A percentile compares a stretch with the other conserved stretches of the same genome.
phyloP scores from a whole-genome alignment of 2,888 invertebrate genomes.

The Isoperla grammatica region DNA sequence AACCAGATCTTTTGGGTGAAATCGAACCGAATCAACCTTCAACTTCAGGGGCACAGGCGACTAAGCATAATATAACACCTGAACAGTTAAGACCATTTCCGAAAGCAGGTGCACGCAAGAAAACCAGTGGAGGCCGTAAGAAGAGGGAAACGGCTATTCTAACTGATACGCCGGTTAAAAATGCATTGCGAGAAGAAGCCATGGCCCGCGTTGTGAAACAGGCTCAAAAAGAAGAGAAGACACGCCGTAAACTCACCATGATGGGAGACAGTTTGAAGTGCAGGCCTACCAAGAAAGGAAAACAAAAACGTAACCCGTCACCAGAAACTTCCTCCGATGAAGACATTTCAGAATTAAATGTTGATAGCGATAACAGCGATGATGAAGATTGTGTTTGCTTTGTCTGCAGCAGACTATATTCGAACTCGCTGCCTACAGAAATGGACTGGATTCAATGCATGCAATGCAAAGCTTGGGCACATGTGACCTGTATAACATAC shows the following conservation, averaged over 20 bases:
- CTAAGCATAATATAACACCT: neutral
- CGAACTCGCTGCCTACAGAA: neutral
- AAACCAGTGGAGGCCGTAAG: neutral
- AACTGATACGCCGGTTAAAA: slow-evolving; percentile 16
- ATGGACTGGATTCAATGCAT: neutral
- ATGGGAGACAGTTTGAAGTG: neutral
- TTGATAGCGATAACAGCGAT: neutral
- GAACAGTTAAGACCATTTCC: slow-evolving; percentile 1
- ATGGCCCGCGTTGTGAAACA: slow-evolving; percentile 6
- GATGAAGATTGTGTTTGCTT: slow-evolving; percentile 20
- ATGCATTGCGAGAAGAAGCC: slow-evolving; percentile 5
- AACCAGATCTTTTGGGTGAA: too few species aligned
- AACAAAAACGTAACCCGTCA: neutral
- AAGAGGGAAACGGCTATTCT: neutral
- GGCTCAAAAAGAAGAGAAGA: neutral
- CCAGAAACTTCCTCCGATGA: too few species aligned
- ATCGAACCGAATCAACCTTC: neutral
- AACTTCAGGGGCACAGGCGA: neutral
- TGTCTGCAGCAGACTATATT: neutral
- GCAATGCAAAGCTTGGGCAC: neutral
- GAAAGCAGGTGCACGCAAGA: neutral
- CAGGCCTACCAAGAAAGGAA: neutral
- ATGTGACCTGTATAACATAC: neutral
- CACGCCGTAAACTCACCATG: neutral
- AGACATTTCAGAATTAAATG: neutral